A percentile compares a stretch with the other conserved stretches of the same genome.
These are phyloP conservation scores for Caranx melampygus DNA, from an alignment of 2,113 vertebrate genomes.

Conservation along the genomic window DNA sequence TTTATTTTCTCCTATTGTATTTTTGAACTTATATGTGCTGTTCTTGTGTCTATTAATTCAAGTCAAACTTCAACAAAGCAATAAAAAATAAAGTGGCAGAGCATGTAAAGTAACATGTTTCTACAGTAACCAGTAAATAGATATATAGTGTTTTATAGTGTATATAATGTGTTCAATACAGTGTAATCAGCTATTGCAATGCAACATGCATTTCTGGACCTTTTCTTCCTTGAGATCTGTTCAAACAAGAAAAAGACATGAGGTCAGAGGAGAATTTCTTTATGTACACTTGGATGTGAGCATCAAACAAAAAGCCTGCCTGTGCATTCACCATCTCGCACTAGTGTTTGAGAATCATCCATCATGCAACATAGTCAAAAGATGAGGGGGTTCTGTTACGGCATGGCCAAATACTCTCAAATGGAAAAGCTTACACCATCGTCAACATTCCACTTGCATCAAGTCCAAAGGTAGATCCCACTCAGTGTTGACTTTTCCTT, in stretches of 20 bases:
- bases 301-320: slow-evolving; percentile 23
- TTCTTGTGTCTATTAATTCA: too few species aligned
- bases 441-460: neutral
- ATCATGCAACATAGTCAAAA: neutral
- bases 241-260: slow-evolving; percentile 9
- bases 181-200: neutral
- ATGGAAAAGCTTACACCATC: neutral
- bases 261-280: neutral
- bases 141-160: too few species aligned
- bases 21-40: too few species aligned
- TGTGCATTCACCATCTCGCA: neutral
- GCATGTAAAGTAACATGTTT: neutral
- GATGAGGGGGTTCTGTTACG: neutral
- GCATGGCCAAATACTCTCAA: neutral
- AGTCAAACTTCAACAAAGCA: neutral
- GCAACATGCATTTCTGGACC: neutral
- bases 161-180: too few species aligned
- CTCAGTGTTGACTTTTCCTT: neutral
- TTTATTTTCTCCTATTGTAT: too few species aligned
- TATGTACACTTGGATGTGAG: slow-evolving; percentile 28
- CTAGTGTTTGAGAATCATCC: neutral
- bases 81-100: slow-evolving; percentile 7
- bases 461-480: neutral
- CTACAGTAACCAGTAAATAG: neutral
- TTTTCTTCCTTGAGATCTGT: neutral